phyloP scores from a whole-genome alignment of 1,140 invertebrate species.

The Adoxophyes honmai region DNA sequence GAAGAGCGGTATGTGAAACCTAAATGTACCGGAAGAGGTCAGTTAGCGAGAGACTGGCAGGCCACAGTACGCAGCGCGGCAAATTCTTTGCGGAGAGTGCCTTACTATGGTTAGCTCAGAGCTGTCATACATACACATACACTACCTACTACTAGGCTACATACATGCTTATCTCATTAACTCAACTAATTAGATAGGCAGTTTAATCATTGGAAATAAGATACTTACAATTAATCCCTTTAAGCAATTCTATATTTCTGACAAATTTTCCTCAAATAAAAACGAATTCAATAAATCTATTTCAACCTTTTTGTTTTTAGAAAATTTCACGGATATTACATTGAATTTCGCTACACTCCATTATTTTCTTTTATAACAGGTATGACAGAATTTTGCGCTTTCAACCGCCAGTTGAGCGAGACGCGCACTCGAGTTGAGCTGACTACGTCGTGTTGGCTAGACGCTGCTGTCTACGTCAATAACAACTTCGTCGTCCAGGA shows the following conservation, averaged over 20 bases:
- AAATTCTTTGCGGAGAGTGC: constrained; percentile 40
- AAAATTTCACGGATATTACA: too few species aligned
- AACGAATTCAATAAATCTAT: too few species aligned
- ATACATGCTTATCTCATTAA: too few species aligned
- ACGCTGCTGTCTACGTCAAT: constrained; percentile 55
- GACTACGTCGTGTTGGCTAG: constrained; percentile 53
- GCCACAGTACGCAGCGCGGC: constrained; percentile 35
- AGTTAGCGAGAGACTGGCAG: constrained; percentile 47
- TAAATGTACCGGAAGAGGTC: constrained; percentile 49
- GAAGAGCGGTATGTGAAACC: constrained; percentile 35
- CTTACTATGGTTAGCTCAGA: constrained; percentile 53
- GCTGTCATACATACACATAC: too few species aligned
- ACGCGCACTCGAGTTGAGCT: constrained; percentile 56
- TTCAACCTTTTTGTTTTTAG: too few species aligned
- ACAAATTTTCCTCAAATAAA: too few species aligned
- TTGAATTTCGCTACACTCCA: not conserved
- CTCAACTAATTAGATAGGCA: too few species aligned
- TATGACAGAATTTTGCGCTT: constrained; percentile 45
- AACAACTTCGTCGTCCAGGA: constrained; percentile 55
- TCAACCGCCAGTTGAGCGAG: constrained; percentile 55
- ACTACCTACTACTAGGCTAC: too few species aligned
- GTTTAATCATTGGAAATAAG: too few species aligned
- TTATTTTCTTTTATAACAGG: constrained; percentile 25
- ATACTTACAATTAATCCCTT: too few species aligned
- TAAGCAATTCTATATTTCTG: too few species aligned